Base-by-base conservation (phyloP, 2,888 invertebrate species). In the Toxonevra muliebris region DNA sequence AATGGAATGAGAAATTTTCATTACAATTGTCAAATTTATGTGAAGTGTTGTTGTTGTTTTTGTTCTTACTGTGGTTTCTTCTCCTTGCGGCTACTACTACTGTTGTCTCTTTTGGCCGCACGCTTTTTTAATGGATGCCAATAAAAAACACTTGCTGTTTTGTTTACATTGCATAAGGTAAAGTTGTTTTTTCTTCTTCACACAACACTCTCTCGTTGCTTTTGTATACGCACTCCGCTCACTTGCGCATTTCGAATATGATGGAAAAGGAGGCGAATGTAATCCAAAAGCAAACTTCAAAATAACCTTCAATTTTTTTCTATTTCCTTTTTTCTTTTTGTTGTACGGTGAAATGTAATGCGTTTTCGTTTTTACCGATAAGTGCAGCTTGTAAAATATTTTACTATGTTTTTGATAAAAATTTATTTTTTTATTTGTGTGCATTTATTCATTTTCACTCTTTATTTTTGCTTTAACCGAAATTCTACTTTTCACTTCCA, bases 241-340 rank as follows among this genome's bases (percentile, higher is more conserved):
- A 30, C 54, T 13, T 48, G 66, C 54, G 61, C 61, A 15, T 10
- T 8, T 10, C 19, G 40, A n/a, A 19, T 11, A 17, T 15, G 12
- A 59, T 43, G 60, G 57, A 40, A 53, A 59, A 30, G 7, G 52
- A 42, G 53, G 42, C 45, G 54, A 42, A 40, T 50, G 41, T 20
- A 52, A 30, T 30, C 52, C 53, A 65, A 53, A 62, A 63, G 52
- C 65, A 69, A 69, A 71, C 61, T 61, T 72, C 63, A 72, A 7
- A 71, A 74, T 74, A 74, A 74, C 74, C 74, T 72, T 74, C 72
- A 74, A 69, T 66, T 72, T 70, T 60, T 69, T 61, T 61, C 54
- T 61, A 45, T 67, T 61, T 70, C 59, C n/a, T 48, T 57, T 60
- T 63, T 63, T 45, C 43, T 54, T 54, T 45, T 43, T 40, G 15